phyloP scores from a whole-genome alignment of 2,113 vertebrate species.

The Sander vitreus region DNA sequence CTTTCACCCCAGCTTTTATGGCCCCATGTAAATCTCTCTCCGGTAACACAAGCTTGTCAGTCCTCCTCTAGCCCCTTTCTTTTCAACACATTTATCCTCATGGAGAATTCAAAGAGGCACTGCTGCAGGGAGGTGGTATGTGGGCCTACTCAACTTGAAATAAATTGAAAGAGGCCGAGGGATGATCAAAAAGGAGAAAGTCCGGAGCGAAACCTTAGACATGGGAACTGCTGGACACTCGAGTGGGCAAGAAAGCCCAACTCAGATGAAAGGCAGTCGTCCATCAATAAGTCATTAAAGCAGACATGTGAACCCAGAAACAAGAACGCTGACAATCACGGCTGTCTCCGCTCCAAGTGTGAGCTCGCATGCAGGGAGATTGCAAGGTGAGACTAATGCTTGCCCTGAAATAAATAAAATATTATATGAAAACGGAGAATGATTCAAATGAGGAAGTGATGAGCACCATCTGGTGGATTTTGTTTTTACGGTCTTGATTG shows the following conservation, averaged over 20 bases:
- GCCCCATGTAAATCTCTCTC: slow-evolving; percentile 80
- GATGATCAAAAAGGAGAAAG: slow-evolving; percentile 80
- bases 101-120: slow-evolving; percentile 69
- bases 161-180: slow-evolving; percentile 66
- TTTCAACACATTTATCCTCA: slow-evolving; percentile 78
- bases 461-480: slow-evolving; percentile 76
- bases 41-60: slow-evolving; percentile 78
- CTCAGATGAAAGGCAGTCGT: slow-evolving; percentile 78
- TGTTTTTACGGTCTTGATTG: slow-evolving; percentile 25
- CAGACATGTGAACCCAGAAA: slow-evolving; percentile 54
- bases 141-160: slow-evolving; percentile 63
- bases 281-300: slow-evolving; percentile 82
- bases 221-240: slow-evolving; percentile 77
- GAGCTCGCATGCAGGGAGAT: neutral
- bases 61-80: slow-evolving; percentile 64
- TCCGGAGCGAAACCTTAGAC: slow-evolving; percentile 78
- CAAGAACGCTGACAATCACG: slow-evolving; percentile 56
- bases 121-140: slow-evolving; percentile 58
- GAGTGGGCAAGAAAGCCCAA: slow-evolving; percentile 64
- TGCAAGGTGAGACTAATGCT: slow-evolving; percentile 42
- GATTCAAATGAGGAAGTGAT: slow-evolving; percentile 56
- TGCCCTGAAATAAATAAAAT: slow-evolving; percentile 57
- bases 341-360: slow-evolving; percentile 32
- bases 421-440: slow-evolving; percentile 30
- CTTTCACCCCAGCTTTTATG: slow-evolving; percentile 78